A percentile compares a stretch with the other conserved stretches of the same genome.
These are phyloP conservation scores for Tringa solitaria DNA, from an alignment of 2,113 vertebrate genomes.

Conservation along the genomic window DNA sequence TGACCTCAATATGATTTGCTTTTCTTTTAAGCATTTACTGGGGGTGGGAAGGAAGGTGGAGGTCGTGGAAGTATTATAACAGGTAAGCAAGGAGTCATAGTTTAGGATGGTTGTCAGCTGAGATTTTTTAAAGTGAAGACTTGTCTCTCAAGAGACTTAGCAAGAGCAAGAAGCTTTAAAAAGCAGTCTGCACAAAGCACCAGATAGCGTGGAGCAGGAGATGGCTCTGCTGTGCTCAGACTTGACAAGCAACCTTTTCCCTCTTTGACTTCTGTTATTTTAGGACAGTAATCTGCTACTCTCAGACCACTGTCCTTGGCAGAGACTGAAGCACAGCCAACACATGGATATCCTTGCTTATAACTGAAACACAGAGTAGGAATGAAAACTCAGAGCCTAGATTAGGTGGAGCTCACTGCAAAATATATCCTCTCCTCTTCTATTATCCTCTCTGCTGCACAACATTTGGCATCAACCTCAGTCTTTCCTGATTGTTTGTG, in stretches of 20 bases:
- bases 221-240: not conserved
- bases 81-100: not conserved
- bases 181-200: not conserved
- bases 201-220: not conserved
- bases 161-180: not conserved
- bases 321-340: not conserved
- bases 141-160: not conserved
- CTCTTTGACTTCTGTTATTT: slow-evolving; percentile 24
- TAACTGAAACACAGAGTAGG: not conserved
- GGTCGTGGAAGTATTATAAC: not conserved
- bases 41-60: fast-evolving
- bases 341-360: not conserved
- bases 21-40: not conserved
- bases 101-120: not conserved
- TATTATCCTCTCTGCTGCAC: not conserved
- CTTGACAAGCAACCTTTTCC: slow-evolving; percentile 23
- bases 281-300: not conserved
- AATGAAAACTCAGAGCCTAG: not conserved
- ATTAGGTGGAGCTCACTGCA: not conserved
- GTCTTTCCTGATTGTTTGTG: not conserved
- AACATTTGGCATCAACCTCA: not conserved
- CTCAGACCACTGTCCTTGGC: not conserved
- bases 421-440: not conserved
- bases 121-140: not conserved
- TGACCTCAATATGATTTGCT: not conserved